These are phyloP conservation scores for Drosophila subpulchrella DNA, from an alignment of 1,140 invertebrate species.

Conservation along the genomic window DNA sequence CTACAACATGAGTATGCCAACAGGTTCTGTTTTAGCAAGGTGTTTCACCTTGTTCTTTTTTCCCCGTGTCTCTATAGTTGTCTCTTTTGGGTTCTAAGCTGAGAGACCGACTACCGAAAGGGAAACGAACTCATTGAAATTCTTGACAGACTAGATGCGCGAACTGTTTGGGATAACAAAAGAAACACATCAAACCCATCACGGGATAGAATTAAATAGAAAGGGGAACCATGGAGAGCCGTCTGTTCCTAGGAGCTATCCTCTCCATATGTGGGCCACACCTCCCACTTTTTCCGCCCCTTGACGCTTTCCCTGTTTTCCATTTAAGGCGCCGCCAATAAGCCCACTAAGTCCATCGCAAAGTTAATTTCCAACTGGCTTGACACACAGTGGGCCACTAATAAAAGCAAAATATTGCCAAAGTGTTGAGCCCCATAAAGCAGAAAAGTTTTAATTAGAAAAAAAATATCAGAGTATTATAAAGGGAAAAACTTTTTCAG, in stretches of 20 bases:
- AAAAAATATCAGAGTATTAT: slow-evolving; percentile 10
- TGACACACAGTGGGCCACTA: slow-evolving; percentile 42
- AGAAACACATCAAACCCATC: slow-evolving; percentile 48
- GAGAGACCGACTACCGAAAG: slow-evolving; percentile 64
- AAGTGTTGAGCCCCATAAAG: slow-evolving; percentile 19
- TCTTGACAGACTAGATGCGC: slow-evolving; percentile 66
- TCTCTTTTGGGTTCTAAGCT: slow-evolving; percentile 15
- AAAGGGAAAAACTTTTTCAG: slow-evolving; percentile 4
- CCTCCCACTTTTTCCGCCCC: slow-evolving; percentile 32
- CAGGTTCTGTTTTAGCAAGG: slow-evolving; percentile 44
- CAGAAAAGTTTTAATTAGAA: slow-evolving; percentile 68
- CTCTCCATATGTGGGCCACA: slow-evolving; percentile 9
- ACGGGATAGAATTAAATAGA: slow-evolving; percentile 4
- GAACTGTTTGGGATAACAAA: slow-evolving; percentile 73
- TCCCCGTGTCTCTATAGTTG: slow-evolving; percentile 26
- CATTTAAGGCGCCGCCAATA: slow-evolving; percentile 31
- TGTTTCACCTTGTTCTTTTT: slow-evolving; percentile 15
- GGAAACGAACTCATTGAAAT: slow-evolving; percentile 83
- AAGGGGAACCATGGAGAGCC: slow-evolving; percentile 1
- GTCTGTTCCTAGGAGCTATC: slow-evolving; percentile 5
- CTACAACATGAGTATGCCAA: slow-evolving; percentile 60
- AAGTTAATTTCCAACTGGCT: slow-evolving; percentile 34
- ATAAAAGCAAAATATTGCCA: slow-evolving; percentile 14
- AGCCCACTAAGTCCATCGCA: slow-evolving; percentile 41
- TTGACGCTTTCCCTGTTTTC: slow-evolving; percentile 37